Evolutionary conservation across 1,140 invertebrate species (phyloP), one percentile per base, ranked within the genome.

Genomic region (Caenorhabditis remanei): DNA sequence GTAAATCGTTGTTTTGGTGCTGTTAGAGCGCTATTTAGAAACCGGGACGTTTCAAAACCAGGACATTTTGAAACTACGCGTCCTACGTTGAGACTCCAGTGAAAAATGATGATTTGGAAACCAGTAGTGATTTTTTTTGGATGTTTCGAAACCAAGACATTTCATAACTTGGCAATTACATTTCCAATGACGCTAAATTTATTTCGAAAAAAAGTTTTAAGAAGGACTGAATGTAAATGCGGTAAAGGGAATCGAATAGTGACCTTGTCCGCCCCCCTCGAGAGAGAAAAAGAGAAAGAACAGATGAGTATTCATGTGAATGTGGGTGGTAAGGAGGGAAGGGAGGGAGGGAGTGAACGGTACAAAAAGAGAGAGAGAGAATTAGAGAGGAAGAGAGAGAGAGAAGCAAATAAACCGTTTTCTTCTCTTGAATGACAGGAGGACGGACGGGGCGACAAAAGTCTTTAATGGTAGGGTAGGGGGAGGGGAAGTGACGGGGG

Each of bases 371-470:
- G 71, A 32, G 5, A 79, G 71, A 53, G 24, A 50, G 24, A 79
- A 46, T 32, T 5, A 32, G 4, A 40, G 40, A 79, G n/a, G 2
- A n/a, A 79, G 71, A 50, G 7, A 14, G 4, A 46, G n/a, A 79
- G n/a, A 50, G 71, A 79, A 79, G 71, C 71, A 79, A 79, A 79
- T 79, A 79, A 79, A 79, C 71, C 46, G 71, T 79, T 79, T 79
- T 46, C 24, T 32, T 32, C 32, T 1, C 0, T 32, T 50, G 46
- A 79, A 79, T 79, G 40, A 79, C 32, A 67, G n/a, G 32, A 41
- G 21, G 63, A 41, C 46, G 46, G 46, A n/a, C 32, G 32, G 24
- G 61, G 19, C 40, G 65, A 71, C 65, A 71, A 71, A 43, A n/a
- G 40, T 71, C 65, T 71, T 46, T 46, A 71, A 43, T 71, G 41